Evolutionary conservation across 1,140 invertebrate species (phyloP).

Genomic region (Saccostrea glomerata): DNA sequence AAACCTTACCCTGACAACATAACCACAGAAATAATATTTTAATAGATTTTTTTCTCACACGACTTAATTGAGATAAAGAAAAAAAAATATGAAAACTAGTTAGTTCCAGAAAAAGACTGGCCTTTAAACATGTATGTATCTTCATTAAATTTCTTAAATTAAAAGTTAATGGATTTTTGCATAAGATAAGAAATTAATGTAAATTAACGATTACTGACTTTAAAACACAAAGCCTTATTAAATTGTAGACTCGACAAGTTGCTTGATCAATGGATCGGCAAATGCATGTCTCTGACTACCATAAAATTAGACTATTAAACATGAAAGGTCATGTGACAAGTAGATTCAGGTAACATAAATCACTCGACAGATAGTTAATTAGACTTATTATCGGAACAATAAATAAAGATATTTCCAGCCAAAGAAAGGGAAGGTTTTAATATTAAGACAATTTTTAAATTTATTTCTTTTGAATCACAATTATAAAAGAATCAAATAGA

Average conservation of each 20-base stretch:
- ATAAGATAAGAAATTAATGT: background rate
- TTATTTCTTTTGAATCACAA: no score
- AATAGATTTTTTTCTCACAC: no score
- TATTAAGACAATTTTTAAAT: no score
- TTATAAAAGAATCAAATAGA: no score
- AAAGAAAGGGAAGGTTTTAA: no score
- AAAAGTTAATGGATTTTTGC: background rate
- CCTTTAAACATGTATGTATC: no score
- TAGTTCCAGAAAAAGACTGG: no score
- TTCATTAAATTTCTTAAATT: background rate
- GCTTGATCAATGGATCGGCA: conserved; percentile 18
- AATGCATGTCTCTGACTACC: background rate
- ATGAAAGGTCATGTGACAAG: background rate
- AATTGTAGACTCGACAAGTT: background rate
- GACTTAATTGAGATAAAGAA: no score
- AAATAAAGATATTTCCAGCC: background rate
- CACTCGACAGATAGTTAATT: background rate
- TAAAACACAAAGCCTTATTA: background rate
- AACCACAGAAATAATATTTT: no score
- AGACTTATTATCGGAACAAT: background rate
- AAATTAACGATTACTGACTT: background rate
- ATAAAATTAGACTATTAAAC: conserved; percentile 21
- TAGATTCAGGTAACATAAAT: conserved; percentile 8
- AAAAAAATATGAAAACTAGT: no score
- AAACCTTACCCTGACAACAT: no score